Conservation (phyloP, 2,113 vertebrate genomes). For the Hypanus sabinus region DNA sequence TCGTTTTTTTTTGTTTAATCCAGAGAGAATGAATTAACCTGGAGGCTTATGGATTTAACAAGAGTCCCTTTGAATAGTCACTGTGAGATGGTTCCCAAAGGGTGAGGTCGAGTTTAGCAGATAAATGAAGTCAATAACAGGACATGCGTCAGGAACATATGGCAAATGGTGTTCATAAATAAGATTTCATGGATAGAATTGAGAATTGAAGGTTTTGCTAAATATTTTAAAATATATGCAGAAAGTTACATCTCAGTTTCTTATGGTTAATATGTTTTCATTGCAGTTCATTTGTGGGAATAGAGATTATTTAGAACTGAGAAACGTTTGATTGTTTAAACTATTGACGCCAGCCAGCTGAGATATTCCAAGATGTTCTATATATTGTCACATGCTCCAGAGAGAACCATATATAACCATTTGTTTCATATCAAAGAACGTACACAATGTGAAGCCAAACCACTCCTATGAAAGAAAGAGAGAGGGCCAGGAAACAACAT, state of each 20-base stretch:
- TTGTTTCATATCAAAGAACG: neutral
- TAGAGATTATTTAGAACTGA: neutral
- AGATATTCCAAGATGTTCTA: neutral
- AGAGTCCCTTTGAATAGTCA: neutral
- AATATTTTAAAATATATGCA: neutral
- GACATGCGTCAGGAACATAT: neutral
- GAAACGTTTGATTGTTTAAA: neutral
- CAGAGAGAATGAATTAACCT: neutral
- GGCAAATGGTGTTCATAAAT: neutral
- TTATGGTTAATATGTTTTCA: neutral
- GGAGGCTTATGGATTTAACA: neutral
- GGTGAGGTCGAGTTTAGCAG: neutral
- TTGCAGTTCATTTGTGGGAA: neutral
- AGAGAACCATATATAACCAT: constrained; percentile 18
- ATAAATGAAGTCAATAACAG: neutral
- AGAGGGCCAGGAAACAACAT: neutral
- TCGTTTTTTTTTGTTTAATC: neutral
- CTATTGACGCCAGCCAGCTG: constrained; percentile 10
- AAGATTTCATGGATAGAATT: constrained; percentile 6
- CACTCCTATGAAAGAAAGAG: neutral
- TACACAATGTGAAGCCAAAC: neutral
- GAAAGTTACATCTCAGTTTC: neutral
- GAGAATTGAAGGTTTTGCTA: neutral
- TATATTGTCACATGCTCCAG: neutral
- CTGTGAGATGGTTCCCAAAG: neutral